A percentile compares a stretch with the other conserved stretches of the same genome.
phyloP scores from a whole-genome alignment of 2,797 vertebrate genomes.

The Chromis chromis region DNA sequence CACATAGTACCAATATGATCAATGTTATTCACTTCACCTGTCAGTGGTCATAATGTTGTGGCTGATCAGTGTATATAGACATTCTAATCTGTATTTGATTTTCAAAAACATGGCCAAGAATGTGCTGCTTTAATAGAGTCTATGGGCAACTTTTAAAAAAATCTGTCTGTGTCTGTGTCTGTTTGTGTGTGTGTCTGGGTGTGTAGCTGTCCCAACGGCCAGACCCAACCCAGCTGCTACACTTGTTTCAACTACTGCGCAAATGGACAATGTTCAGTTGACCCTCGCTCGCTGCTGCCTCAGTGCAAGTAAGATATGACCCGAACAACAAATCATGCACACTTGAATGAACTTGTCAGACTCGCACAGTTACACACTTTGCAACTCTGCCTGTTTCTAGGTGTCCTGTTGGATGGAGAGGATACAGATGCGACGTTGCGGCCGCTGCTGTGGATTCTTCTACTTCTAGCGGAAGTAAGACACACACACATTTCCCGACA shows the following conservation, averaged over 20 bases:
- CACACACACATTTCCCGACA: neutral
- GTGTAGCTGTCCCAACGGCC: conserved; percentile 89
- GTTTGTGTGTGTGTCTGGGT: neutral
- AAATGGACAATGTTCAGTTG: conserved; percentile 89
- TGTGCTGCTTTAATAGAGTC: neutral
- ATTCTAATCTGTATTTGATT: no score
- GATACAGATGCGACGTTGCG: conserved; percentile 84
- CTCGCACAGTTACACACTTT: conserved; percentile 1
- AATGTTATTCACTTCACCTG: no score
- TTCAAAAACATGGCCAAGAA: neutral
- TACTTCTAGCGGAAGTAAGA: conserved; percentile 86
- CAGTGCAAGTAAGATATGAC: conserved; percentile 91
- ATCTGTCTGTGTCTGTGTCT: neutral
- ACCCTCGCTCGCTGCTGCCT: conserved; percentile 87
- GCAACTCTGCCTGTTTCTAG: conserved; percentile 70
- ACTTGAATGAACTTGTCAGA: neutral
- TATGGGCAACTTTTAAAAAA: neutral
- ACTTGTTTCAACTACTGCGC: conserved; percentile 90
- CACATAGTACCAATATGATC: no score
- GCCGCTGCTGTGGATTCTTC: conserved; percentile 76
- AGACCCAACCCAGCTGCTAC: conserved; percentile 89
- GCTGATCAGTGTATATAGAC: no score
- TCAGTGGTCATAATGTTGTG: no score
- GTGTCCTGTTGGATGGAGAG: conserved; percentile 86
- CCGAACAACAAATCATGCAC: neutral